Evolutionary conservation across 2,888 invertebrate species (phyloP), one percentile per base, ranked within the genome.

Genomic region (Drosophila borborema): DNA sequence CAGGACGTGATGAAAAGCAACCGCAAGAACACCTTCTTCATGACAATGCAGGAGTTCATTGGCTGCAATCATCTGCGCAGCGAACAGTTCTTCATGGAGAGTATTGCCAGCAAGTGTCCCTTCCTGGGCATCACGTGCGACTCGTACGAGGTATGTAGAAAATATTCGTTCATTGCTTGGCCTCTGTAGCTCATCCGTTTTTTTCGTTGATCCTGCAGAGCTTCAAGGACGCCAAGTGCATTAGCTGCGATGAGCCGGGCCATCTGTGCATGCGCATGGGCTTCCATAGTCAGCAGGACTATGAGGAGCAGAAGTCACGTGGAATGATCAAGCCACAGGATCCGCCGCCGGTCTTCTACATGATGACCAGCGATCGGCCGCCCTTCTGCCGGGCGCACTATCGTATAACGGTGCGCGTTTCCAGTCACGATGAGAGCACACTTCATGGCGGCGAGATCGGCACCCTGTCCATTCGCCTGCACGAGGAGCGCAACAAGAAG

Each of bases 41-140:
- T 94, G 77, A 96, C 95, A 94, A 92, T 93, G 90, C 92, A 92
- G 69, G 90, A 93, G 75, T 93, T 93, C 74, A 73, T 98, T 20
- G 96, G 97, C 34, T 99, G 98, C 92, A 97, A 97, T 92, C 98
- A 99, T 91, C 95, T 98, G 67, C 94, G 98, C 59, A 97, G 97
- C 74, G 95, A 97, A 91, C 96, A 97, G 83, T 96, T 95, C 90
- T 98, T 97, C 91, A 96, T 95, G 0, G 98, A 98, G 92, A 97
- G 97, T 80, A 95, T 98, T 56, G 95, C 96, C 73, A 94, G 96
- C 0, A 92, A 94, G 16, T 98, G 98, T 85, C 95, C 96, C 0
- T 98, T 96, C 90, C 93, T 95, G 89, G 96, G 96, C 0, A 96
- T 97, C 64, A 95, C 96, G 64, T 98, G 98, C 91, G 94, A 95